Percentiles rank a stretch among this genome's conserved stretches.
Conservation (phyloP, 2,797 vertebrate genomes). For the Amphiprion clarkii region DNA sequence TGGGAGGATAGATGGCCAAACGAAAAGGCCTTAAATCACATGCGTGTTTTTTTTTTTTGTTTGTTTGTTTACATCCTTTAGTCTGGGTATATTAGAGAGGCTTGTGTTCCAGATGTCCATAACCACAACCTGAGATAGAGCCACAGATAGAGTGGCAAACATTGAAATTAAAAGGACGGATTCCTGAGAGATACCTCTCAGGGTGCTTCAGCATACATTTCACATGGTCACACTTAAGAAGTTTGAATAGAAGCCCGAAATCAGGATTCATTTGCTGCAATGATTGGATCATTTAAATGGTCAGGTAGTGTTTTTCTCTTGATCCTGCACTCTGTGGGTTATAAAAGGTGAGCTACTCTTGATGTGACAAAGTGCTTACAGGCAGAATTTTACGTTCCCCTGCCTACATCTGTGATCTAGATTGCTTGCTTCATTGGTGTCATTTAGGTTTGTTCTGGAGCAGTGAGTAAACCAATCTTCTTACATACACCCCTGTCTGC, state of each 20-base stretch:
- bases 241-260: conserved; percentile 32
- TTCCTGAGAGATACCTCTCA: conserved; percentile 23
- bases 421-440: conserved; percentile 80
- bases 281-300: conserved; percentile 47
- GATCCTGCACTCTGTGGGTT: conserved; percentile 45
- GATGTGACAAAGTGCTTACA: conserved; percentile 72
- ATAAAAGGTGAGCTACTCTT: conserved; percentile 67
- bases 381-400: conserved; percentile 57
- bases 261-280: conserved; percentile 10
- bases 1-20: conserved; percentile 66
- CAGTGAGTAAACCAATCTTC: conserved; percentile 85
- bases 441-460: conserved; percentile 84
- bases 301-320: conserved; percentile 42
- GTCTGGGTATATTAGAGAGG: conserved; percentile 27
- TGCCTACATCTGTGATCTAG: conserved; percentile 72
- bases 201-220: neutral
- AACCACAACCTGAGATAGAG: conserved; percentile 6
- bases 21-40: conserved; percentile 64
- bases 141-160: conserved; percentile 5
- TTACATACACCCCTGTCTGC: conserved; percentile 79
- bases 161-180: conserved; percentile 14
- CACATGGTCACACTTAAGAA: neutral
- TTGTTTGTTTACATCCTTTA: conserved; percentile 9
- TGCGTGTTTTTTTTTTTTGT: conserved; percentile 10
- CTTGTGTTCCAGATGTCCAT: conserved; percentile 52